A percentile compares a stretch with the other conserved stretches of the same genome.
Evolutionary conservation across 1,140 invertebrate genomes (phyloP).

Genomic region (Notospermus geniculatus): DNA sequence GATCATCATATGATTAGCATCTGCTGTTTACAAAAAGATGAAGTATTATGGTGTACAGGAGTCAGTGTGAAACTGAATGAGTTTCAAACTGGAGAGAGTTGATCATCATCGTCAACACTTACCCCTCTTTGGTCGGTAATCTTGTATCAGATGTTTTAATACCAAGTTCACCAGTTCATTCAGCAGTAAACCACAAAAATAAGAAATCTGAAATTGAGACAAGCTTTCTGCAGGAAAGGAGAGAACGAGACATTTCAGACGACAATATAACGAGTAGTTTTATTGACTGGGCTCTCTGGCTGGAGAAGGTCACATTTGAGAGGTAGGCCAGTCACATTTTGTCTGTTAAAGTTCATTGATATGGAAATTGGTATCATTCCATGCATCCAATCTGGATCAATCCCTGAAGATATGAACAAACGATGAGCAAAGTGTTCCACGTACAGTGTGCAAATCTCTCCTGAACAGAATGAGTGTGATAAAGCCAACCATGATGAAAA

Average conservation of each 20-base stretch:
- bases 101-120: too few species aligned
- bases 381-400: too few species aligned
- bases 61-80: not conserved
- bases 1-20: too few species aligned
- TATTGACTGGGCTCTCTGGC: too few species aligned
- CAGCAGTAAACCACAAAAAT: conserved; percentile 74
- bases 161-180: conserved; percentile 80
- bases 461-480: conserved; percentile 81
- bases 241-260: too few species aligned
- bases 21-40: too few species aligned
- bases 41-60: too few species aligned
- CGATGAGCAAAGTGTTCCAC: conserved; percentile 31
- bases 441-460: conserved; percentile 87
- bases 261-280: not conserved
- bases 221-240: not conserved
- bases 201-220: conserved; percentile 68
- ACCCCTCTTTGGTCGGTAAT: conserved; percentile 67
- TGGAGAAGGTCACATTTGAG: too few species aligned
- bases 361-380: too few species aligned
- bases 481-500: conserved; percentile 79
- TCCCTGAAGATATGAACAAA: not conserved
- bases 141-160: conserved; percentile 79
- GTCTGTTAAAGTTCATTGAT: too few species aligned
- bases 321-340: too few species aligned
- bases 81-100: too few species aligned